Base-by-base conservation (phyloP, 2,888 invertebrate genomes). In the Drosophila lacicola region DNA sequence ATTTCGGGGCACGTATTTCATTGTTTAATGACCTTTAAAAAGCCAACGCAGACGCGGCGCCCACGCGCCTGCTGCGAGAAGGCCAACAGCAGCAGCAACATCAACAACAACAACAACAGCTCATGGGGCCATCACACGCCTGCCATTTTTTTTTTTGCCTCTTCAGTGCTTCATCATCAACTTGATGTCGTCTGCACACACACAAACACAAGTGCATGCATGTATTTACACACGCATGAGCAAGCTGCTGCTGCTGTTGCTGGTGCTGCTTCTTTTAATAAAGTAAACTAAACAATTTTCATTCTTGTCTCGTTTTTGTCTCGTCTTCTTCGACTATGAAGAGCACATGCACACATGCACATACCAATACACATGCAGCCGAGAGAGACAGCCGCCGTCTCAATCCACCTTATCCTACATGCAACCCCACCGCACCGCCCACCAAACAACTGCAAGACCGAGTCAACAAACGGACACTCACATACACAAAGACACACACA, bases 1-100 rank as follows among this genome's bases (percentile, higher is more conserved):
- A 74, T 79, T 77, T 78, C 67, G 84, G 81, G 67, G 74, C 84
- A 83, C 69, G 78, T 81, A 70, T 76, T 81, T 82, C 70, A 77
- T 80, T 90, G 88, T 90, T 78, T 88, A 89, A 88, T 90, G 90
- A 90, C 90, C 90, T 90, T 86, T 89, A 88, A 84, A 84, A 85
- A 87, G 83, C 74, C 73, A 89, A 79, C 79, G 77, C 81, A 88
- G 84, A 84, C 77, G 77, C 73, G 73, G 69, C 82, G 82, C 67
- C 66, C 74, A 75, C 71, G 70, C 70, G 74, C 77, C 72, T 77
- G 62, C 50, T 64, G 63, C 44, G 47, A 61, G 87, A 75, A 82
- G 76, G 76, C 80, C 67, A 80, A 75, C 74, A 71, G 42, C 56
- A 70, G 14, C 36, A 67, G 37, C 67, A 47, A 17, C 56, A 63